These are phyloP conservation scores for Eupithecia vulgata DNA, from an alignment of 2,888 invertebrate genomes.

Conservation along the genomic window DNA sequence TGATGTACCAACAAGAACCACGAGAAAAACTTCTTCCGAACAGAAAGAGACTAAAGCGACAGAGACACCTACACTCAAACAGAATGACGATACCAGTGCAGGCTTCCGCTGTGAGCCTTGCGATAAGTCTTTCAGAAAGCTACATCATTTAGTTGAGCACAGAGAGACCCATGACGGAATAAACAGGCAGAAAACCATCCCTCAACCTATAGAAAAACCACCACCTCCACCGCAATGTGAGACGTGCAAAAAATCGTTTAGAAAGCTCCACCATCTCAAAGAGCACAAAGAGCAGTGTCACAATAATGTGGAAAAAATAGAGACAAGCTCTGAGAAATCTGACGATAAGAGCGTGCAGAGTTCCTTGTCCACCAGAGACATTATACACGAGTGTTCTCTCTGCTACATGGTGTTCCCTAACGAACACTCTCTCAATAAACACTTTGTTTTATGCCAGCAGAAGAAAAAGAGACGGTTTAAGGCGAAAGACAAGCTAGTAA, in stretches of 20 bases:
- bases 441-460: constrained; percentile 67
- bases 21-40: constrained; percentile 70
- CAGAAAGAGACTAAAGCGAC: constrained; percentile 62
- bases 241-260: constrained; percentile 76
- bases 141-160: constrained; percentile 80
- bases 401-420: constrained; percentile 83
- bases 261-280: constrained; percentile 73
- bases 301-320: constrained; percentile 44
- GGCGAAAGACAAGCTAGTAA: constrained; percentile 49
- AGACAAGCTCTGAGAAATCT: constrained; percentile 73
- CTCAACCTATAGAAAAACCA: constrained; percentile 53
- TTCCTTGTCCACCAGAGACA: constrained; percentile 75
- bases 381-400: constrained; percentile 80
- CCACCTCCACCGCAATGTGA: constrained; percentile 68
- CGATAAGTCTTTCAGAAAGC: constrained; percentile 79
- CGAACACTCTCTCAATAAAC: constrained; percentile 78
- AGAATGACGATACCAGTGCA: constrained; percentile 68
- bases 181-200: constrained; percentile 63
- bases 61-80: constrained; percentile 52
- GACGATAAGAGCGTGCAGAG: constrained; percentile 77
- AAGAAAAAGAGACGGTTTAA: constrained; percentile 75
- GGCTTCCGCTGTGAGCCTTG: constrained; percentile 81
- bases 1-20: constrained; percentile 52
- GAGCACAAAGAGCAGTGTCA: constrained; percentile 79
- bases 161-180: constrained; percentile 78